Percentiles rank a stretch among this genome's conserved stretches.
Conservation (phyloP, 2,113 vertebrate genomes). For the Kobus ellipsiprymnus region DNA sequence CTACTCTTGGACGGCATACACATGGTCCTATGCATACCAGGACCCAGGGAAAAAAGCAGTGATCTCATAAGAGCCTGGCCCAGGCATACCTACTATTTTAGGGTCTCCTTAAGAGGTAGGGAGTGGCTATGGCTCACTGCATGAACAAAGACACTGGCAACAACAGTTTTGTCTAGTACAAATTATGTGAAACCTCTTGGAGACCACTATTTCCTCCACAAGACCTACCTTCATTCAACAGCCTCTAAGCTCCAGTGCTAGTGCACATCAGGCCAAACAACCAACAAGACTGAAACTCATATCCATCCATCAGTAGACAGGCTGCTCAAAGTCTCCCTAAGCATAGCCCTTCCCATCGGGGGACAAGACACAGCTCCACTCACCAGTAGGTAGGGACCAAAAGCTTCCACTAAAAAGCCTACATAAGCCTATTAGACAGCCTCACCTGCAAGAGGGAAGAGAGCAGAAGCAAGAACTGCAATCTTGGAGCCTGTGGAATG, state of each 20-base stretch:
- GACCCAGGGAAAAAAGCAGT: not conserved
- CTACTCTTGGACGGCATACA: not conserved
- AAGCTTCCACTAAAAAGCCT: not conserved
- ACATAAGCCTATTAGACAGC: not conserved
- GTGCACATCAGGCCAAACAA: not conserved
- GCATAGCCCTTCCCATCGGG: not conserved
- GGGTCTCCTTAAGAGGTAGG: not conserved
- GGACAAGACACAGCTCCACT: not conserved
- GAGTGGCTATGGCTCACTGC: not conserved
- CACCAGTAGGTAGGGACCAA: not conserved
- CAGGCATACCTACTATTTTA: not conserved
- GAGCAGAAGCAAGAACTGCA: not conserved
- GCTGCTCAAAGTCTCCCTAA: not conserved
- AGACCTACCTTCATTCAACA: not conserved
- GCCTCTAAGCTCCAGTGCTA: not conserved
- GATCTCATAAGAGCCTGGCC: not conserved
- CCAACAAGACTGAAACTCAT: not conserved
- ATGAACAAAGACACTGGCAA: not conserved
- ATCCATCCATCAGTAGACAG: not conserved
- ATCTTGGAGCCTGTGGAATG: not conserved
- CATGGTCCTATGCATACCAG: not conserved
- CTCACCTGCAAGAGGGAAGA: not conserved
- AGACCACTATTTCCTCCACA: not conserved
- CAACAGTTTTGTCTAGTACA: not conserved
- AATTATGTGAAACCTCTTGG: not conserved